Base-by-base conservation (phyloP, 1,140 invertebrate genomes). In the Lineus longissimus region DNA sequence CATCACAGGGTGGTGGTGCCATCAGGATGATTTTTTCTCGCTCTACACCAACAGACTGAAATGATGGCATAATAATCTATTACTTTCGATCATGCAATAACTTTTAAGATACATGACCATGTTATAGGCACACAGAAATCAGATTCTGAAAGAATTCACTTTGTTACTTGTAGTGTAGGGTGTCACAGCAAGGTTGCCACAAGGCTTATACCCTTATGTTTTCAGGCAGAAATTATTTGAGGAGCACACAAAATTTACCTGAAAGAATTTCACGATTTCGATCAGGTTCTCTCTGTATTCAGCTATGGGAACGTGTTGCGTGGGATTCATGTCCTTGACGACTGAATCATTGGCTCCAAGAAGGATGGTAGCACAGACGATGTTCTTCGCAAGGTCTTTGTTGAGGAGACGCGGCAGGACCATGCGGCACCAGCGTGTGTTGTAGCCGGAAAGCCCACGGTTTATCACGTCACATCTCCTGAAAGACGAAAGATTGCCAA, bases 371-470 rank as follows among this genome's bases (percentile, higher is more conserved):
- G 82, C 68, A 55, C 71, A 72, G 23, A 66, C 68, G 22, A 79
- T 67, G n/a, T 73, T 61, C 33, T 73, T 60, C 13, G 73, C 68
- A 57, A 73, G 59, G 33, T 71, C 64, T 43, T 66, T 61, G 30
- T 60, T 66, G 15, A 82, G 64, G 2, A 83, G 40, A 41, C 72
- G 63, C 25, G 78, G 76, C 23, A 82, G 62, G 23, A 82, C 73
- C 13, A 75, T 61, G 23, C 73, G 73, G 61, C 76, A 76, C 66
- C 71, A 77, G 22, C 76, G 68, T 11, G 71, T 71, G 59, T 80
- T 83, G 64, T 83, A 83, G 0, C 82, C 82, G 41, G 80, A 81
- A 67, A 82, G 82, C 15, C 82, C 82, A 23, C 82, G 64, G 41
- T 72, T 73, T 2, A 83, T 68, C 0, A 83, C 75, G 73, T 83